A percentile compares a stretch with the other conserved stretches of the same genome.
These are phyloP conservation scores for Caenorhabditis doughertyi DNA, from an alignment of 2,888 invertebrate genomes.

Conservation along the genomic window DNA sequence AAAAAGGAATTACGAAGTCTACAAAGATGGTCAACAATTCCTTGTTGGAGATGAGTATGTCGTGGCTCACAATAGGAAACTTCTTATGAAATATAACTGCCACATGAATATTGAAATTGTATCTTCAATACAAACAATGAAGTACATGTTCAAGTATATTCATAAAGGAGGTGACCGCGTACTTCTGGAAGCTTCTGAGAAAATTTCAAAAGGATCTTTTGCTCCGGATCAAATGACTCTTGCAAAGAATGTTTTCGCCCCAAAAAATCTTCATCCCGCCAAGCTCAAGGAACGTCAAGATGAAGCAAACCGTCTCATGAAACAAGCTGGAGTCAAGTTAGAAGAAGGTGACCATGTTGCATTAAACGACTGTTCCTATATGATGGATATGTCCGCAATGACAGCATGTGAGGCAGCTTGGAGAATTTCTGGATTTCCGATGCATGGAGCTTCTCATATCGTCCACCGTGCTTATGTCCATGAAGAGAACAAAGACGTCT, in stretches of 20 bases:
- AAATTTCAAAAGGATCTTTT: too few relatives aligned
- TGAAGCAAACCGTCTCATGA: constrained; percentile 11
- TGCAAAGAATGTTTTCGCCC: not conserved
- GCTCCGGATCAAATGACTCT: not conserved
- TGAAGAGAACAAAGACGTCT: constrained; percentile 16
- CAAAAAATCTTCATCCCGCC: not conserved
- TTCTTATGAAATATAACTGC: constrained; percentile 3
- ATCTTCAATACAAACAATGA: constrained; percentile 13
- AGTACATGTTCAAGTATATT: constrained; percentile 51
- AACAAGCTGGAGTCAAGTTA: not conserved
- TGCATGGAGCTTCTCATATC: constrained; percentile 45
- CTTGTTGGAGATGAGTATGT: constrained; percentile 21
- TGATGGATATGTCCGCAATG: constrained; percentile 36
- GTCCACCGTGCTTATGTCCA: constrained; percentile 36
- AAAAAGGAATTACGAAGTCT: not conserved
- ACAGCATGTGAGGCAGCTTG: constrained; percentile 49
- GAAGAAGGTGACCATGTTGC: not conserved
- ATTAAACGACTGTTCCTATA: constrained; percentile 24
- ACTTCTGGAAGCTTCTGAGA: constrained; percentile 28
- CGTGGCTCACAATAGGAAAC: constrained; percentile 12
- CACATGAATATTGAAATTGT: constrained; percentile 42
- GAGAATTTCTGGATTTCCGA: constrained; percentile 9
- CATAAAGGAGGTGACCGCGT: constrained; percentile 41
- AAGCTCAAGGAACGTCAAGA: not conserved
- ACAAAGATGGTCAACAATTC: too few relatives aligned